phyloP scores from a whole-genome alignment of 2,888 invertebrate genomes.

The Bhutanitis thaidina region DNA sequence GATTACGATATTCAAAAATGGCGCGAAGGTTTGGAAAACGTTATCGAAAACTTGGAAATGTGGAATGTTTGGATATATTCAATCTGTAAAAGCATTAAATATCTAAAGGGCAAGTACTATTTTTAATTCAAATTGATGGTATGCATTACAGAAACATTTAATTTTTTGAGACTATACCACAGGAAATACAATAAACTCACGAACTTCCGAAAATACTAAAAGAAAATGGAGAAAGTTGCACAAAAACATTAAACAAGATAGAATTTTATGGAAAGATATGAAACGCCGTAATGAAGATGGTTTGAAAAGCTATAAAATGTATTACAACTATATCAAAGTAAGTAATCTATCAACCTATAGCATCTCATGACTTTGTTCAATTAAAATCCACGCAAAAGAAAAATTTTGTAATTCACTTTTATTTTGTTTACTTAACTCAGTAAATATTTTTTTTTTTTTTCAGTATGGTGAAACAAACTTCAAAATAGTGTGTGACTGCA shows the following conservation, averaged over 20 bases:
- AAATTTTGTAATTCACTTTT: too few relatives aligned
- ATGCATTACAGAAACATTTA: not conserved
- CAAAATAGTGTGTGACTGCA: slow-evolving; percentile 8
- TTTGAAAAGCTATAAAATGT: slow-evolving; percentile 31
- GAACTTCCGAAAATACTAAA: slow-evolving; percentile 6
- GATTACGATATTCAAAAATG: slow-evolving; percentile 40
- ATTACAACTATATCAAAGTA: slow-evolving; percentile 30
- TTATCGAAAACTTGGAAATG: slow-evolving; percentile 45
- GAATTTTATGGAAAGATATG: slow-evolving; percentile 42
- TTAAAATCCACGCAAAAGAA: too few relatives aligned
- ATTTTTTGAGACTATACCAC: not conserved
- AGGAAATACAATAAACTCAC: slow-evolving; percentile 22
- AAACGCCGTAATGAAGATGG: slow-evolving; percentile 33
- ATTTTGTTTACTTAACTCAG: too few relatives aligned
- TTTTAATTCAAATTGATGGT: not conserved
- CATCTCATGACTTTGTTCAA: too few relatives aligned
- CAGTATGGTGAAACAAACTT: slow-evolving; percentile 1
- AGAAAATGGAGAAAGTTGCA: slow-evolving; percentile 38
- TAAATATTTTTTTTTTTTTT: not conserved
- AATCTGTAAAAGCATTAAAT: slow-evolving; percentile 35
- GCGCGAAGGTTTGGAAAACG: slow-evolving; percentile 49
- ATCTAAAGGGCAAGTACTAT: slow-evolving; percentile 32
- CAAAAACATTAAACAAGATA: slow-evolving; percentile 41
- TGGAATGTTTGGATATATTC: slow-evolving; percentile 57
- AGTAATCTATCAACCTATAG: too few relatives aligned